Percentiles rank a stretch among this genome's conserved stretches.
These are phyloP conservation scores for Thecocarcelia acutangulata DNA, from an alignment of 2,888 invertebrate genomes.

Conservation along the genomic window DNA sequence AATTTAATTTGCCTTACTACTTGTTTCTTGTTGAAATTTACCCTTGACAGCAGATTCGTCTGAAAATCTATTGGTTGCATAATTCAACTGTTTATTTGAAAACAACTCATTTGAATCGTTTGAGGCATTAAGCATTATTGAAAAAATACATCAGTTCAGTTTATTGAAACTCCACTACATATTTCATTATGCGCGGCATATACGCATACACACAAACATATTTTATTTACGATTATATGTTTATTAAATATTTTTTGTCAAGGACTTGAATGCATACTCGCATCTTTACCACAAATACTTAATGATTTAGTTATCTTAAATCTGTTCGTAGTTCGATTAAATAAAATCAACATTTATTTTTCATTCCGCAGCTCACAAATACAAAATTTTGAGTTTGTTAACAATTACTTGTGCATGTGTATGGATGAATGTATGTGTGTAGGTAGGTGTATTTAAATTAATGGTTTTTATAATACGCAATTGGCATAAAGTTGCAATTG, in stretches of 20 bases:
- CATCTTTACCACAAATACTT: neutral
- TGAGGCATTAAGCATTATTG: too few species aligned
- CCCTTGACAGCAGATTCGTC: neutral
- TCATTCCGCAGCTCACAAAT: slow-evolving; percentile 26
- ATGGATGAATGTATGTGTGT: too few species aligned
- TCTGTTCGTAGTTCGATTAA: slow-evolving; percentile 24
- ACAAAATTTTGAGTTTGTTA: slow-evolving; percentile 16
- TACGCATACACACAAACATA: too few species aligned
- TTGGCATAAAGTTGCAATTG: slow-evolving; percentile 57
- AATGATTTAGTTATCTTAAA: slow-evolving; percentile 27
- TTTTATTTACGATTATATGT: too few species aligned
- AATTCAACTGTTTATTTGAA: neutral
- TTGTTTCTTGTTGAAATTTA: too few species aligned
- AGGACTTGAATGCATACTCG: neutral
- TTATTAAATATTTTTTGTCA: too few species aligned
- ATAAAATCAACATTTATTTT: slow-evolving; percentile 14
- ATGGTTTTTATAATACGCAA: slow-evolving; percentile 40
- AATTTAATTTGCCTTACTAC: neutral
- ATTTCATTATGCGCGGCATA: too few species aligned
- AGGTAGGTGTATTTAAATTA: slow-evolving; percentile 42
- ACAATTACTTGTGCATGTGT: too few species aligned
- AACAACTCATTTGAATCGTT: too few species aligned
- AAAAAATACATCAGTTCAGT: too few species aligned
- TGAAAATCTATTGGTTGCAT: slow-evolving; percentile 1
- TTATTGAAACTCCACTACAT: too few species aligned